phyloP scores from a whole-genome alignment of 2,888 invertebrate species.

The Bugula neritina region DNA sequence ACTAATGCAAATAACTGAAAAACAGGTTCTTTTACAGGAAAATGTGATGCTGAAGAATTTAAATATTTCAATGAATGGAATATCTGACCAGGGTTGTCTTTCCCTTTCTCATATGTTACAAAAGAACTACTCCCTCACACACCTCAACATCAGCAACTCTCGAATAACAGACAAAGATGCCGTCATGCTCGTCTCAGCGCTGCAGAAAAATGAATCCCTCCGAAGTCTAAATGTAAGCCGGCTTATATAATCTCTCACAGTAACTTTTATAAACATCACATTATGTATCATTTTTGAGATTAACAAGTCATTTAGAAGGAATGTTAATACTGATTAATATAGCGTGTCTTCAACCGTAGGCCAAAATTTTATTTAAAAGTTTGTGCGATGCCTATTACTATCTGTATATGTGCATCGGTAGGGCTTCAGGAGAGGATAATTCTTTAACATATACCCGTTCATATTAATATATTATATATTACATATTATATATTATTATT shows the following conservation, averaged over 20 bases:
- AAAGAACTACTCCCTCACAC: conserved; percentile 5
- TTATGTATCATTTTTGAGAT: too few relatives aligned
- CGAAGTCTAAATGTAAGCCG: conserved; percentile 14
- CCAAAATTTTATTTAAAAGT: not conserved
- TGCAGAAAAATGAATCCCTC: conserved; percentile 24
- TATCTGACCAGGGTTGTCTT: conserved; percentile 1
- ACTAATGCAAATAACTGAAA: too few relatives aligned
- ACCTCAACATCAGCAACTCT: conserved; percentile 24
- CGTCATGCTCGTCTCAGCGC: not conserved
- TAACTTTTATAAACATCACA: not conserved
- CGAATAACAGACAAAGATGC: conserved; percentile 19
- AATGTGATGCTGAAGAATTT: conserved; percentile 27
- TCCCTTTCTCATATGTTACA: not conserved
- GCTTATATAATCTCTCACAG: not conserved
- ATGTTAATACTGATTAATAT: not conserved
- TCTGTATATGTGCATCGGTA: too few relatives aligned
- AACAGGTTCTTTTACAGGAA: conserved; percentile 25
- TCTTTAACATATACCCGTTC: too few relatives aligned
- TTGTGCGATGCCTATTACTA: not conserved
- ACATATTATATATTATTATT: too few relatives aligned
- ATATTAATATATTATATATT: too few relatives aligned
- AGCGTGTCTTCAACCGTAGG: not conserved
- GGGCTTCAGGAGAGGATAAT: too few relatives aligned
- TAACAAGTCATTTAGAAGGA: too few relatives aligned
- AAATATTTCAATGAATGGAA: conserved; percentile 26